These are phyloP conservation scores for Neolamprologus tretocephalus DNA, from an alignment of 2,113 vertebrate species.

Conservation along the genomic window DNA sequence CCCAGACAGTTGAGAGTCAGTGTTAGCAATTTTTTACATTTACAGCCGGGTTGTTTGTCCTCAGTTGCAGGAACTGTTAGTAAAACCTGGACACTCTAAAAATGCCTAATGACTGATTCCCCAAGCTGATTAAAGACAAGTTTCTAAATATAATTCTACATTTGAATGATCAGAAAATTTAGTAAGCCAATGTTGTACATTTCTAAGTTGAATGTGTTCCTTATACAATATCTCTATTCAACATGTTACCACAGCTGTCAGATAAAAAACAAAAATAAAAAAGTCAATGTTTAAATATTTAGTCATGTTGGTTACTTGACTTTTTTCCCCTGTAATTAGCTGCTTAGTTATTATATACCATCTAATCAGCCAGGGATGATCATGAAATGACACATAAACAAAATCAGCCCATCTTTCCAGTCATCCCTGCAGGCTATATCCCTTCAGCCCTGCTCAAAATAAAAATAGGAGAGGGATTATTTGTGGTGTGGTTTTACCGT, in stretches of 20 bases:
- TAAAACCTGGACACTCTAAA: neutral
- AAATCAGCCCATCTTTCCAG: neutral
- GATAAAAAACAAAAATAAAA: neutral
- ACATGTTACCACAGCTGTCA: neutral
- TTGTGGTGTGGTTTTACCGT: conserved; percentile 49
- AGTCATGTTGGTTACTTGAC: neutral
- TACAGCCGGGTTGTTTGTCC: neutral
- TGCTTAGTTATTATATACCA: neutral
- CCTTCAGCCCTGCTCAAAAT: conserved; percentile 8
- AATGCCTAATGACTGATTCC: neutral
- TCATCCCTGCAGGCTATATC: conserved; percentile 14
- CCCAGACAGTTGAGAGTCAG: neutral
- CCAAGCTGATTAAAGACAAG: neutral
- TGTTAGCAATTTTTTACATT: neutral
- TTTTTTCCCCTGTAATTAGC: neutral
- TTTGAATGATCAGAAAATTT: neutral
- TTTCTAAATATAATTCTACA: neutral
- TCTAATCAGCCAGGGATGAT: neutral
- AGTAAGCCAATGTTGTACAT: neutral
- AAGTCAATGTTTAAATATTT: neutral
- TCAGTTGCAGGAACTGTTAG: neutral
- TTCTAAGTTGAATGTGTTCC: neutral
- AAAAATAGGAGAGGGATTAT: conserved; percentile 62
- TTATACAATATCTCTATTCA: neutral
- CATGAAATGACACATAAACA: neutral